These are phyloP conservation scores for Crypturellus tataupa DNA, from an alignment of 2,797 vertebrate genomes.

Conservation along the genomic window DNA sequence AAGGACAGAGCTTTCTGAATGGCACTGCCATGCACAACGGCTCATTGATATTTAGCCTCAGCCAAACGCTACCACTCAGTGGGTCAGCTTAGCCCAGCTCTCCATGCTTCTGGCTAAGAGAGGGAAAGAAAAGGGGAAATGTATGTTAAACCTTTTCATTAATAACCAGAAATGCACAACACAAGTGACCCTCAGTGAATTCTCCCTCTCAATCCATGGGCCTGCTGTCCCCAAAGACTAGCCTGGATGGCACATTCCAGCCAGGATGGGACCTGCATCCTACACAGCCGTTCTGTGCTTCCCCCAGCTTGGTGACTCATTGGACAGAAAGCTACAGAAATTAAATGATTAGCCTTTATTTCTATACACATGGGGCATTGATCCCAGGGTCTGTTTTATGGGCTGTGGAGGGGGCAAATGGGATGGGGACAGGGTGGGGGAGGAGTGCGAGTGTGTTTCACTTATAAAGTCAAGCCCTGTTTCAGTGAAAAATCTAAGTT, in stretches of 20 bases:
- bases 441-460: neutral
- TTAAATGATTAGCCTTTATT: conserved; percentile 3
- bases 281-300: conserved; percentile 24
- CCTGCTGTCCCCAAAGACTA: neutral
- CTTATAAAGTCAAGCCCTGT: conserved; percentile 52
- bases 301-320: neutral
- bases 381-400: conserved; percentile 54
- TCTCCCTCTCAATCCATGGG: accelerated
- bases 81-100: neutral
- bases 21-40: accelerated
- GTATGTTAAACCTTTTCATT: neutral
- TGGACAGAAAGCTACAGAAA: conserved; percentile 50
- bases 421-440: conserved; percentile 27
- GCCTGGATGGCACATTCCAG: neutral
- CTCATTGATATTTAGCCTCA: neutral
- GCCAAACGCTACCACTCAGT: neutral
- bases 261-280: neutral
- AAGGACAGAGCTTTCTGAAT: neutral
- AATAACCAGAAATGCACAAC: neutral
- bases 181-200: neutral
- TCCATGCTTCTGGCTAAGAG: neutral
- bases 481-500: conserved; percentile 32
- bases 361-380: conserved; percentile 57
- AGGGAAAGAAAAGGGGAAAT: neutral
- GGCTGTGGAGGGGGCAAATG: neutral